A percentile compares a stretch with the other conserved stretches of the same genome.
phyloP scores from a whole-genome alignment of 1,140 invertebrate species.

The Saccostrea cuccullata region DNA sequence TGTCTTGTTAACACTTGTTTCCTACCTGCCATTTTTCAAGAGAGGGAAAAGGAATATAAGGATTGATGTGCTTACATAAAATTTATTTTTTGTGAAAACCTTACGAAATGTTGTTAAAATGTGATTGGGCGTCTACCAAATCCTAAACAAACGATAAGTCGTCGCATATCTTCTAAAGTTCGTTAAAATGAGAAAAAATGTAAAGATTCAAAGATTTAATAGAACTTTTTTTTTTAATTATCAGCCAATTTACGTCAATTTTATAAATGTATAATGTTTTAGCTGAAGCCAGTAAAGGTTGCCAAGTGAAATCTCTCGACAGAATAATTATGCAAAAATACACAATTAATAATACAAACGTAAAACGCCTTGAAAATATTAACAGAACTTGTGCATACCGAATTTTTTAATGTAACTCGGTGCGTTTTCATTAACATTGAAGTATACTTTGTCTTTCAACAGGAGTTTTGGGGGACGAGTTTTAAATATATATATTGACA shows the following conservation, averaged over 20 bases:
- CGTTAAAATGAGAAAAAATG: too few relatives aligned
- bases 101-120: too few relatives aligned
- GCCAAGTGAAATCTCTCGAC: background rate
- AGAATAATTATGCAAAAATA: slow-evolving; percentile 39
- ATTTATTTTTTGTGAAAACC: too few relatives aligned
- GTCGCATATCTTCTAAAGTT: too few relatives aligned
- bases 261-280: background rate
- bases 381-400: background rate
- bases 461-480: slow-evolving; percentile 14
- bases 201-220: too few relatives aligned
- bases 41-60: background rate
- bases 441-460: slow-evolving; percentile 20
- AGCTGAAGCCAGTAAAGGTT: background rate
- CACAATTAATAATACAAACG: slow-evolving; percentile 16
- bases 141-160: too few relatives aligned
- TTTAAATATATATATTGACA: background rate
- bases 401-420: slow-evolving; percentile 15
- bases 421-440: slow-evolving; percentile 39
- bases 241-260: too few relatives aligned
- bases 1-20: background rate
- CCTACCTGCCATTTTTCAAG: background rate
- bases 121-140: too few relatives aligned
- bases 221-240: too few relatives aligned
- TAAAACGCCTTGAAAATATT: slow-evolving; percentile 19
- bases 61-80: background rate